Conservation (phyloP, 2,797 vertebrate genomes). For the Bryconaethiops microstoma region DNA sequence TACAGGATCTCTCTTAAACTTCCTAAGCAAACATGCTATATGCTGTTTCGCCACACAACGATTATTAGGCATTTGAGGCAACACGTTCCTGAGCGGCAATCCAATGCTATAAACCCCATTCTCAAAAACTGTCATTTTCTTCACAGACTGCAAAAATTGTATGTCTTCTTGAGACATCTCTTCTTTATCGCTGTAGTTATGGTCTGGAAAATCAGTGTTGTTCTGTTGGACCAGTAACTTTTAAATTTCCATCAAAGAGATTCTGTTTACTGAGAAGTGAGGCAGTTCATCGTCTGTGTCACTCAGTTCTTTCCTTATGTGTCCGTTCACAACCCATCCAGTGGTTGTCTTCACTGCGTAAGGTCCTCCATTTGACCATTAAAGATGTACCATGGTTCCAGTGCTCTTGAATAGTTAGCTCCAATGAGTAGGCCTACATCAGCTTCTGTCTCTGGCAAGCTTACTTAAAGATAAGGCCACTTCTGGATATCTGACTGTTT, state of each 20-base stretch:
- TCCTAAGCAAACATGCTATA: no score
- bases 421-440: no score
- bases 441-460: not conserved
- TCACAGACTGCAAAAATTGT: not conserved
- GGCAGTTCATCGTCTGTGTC: not conserved
- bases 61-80: no score
- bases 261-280: not conserved
- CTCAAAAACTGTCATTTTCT: not conserved
- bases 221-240: conserved; percentile 27
- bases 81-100: no score
- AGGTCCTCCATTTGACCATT: no score
- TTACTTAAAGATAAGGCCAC: not conserved
- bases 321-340: conserved; percentile 9
- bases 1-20: no score
- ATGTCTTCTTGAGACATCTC: conserved; percentile 2
- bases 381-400: no score
- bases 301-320: conserved; percentile 14
- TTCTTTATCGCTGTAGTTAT: conserved; percentile 1
- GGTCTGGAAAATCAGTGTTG: conserved; percentile 33
- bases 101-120: no score
- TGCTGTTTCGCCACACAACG: no score
- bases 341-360: no score
- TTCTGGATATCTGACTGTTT: not conserved
- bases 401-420: no score
- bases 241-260: conserved; percentile 1